Evolutionary conservation across 2,888 invertebrate species (phyloP), one percentile per base, ranked within the genome.

Genomic region (Ectropis crepuscularia): DNA sequence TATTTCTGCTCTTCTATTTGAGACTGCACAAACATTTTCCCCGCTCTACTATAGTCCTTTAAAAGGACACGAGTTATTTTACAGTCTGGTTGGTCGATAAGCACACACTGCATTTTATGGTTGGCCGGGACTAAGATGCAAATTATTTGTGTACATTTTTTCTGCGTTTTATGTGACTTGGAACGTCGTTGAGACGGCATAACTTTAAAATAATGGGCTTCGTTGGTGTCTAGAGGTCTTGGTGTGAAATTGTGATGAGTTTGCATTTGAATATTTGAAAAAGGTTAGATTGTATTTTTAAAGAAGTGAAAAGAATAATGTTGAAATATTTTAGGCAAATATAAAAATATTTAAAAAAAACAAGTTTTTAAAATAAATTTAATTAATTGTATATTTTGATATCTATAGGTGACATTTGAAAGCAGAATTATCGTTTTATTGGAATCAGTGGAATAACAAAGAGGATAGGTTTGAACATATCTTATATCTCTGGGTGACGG

Each of bases 71-170:
- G 53, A 57, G 53, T 38, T 53, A 63, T 63, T 63, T 62, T 53
- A 57, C 62, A 57, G 57, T 57, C 62, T 57, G 57, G 57, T 48
- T 53, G 57, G 39, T 57, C 47, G 48, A 62, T 57, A 57, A 57
- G 62, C 48, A 57, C 62, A 43, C 39, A 53, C 62, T 63, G 62
- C 62, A 57, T 63, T 63, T 63, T 63, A 63, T 63, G 53, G 62
- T 10, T 39, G 53, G 57, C 12, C 42, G 42, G 57, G 57, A 51
- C 12, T 43, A 57, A 63, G 53, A 63, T 63, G 62, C 62, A 63
- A 63, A 63, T 63, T 48, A 57, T 47, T 62, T 57, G 47, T 63
- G 53, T 63, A 57, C 48, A 63, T 57, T 57, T 62, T 62, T 63
- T 63, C 62, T 63, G 62, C 48, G 48, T 63, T 63, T 63, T 57